A percentile compares a stretch with the other conserved stretches of the same genome.
phyloP scores from a whole-genome alignment of 2,888 invertebrate genomes.

The Epiblema foenella region DNA sequence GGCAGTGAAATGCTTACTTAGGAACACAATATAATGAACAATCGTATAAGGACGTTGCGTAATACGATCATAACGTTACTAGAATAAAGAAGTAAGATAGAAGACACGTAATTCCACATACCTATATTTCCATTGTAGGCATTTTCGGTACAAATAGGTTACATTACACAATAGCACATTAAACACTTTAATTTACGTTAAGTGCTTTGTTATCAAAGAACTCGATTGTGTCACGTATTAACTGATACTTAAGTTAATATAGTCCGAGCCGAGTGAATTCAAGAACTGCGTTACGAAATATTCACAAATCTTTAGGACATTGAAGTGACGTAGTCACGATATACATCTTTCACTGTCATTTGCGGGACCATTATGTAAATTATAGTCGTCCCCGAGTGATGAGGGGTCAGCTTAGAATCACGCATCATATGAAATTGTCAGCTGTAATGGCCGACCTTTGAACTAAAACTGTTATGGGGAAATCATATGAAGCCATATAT shows the following conservation, averaged over 20 bases:
- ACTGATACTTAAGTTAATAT: slow-evolving; percentile 43
- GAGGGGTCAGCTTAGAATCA: slow-evolving; percentile 62
- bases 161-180: slow-evolving; percentile 67
- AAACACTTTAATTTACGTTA: slow-evolving; percentile 73
- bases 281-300: slow-evolving; percentile 48
- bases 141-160: slow-evolving; percentile 60
- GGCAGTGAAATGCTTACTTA: background rate
- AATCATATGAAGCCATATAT: slow-evolving; percentile 29
- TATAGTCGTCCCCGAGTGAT: slow-evolving; percentile 56
- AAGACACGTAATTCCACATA: slow-evolving; percentile 53
- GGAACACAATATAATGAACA: slow-evolving; percentile 51
- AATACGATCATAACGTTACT: slow-evolving; percentile 51
- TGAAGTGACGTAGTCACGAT: slow-evolving; percentile 41
- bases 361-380: slow-evolving; percentile 68
- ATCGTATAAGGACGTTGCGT: slow-evolving; percentile 53
- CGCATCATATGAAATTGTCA: slow-evolving; percentile 60
- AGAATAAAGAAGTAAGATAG: slow-evolving; percentile 58
- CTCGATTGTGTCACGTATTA: slow-evolving; percentile 63
- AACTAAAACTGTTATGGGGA: slow-evolving; percentile 53
- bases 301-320: slow-evolving; percentile 20
- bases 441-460: slow-evolving; percentile 62
- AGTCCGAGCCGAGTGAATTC: background rate
- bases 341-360: slow-evolving; percentile 60
- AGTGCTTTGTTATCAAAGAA: slow-evolving; percentile 62
- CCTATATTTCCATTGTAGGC: slow-evolving; percentile 57